phyloP scores from a whole-genome alignment of 2,888 invertebrate genomes.

The Mycogona germanica region DNA sequence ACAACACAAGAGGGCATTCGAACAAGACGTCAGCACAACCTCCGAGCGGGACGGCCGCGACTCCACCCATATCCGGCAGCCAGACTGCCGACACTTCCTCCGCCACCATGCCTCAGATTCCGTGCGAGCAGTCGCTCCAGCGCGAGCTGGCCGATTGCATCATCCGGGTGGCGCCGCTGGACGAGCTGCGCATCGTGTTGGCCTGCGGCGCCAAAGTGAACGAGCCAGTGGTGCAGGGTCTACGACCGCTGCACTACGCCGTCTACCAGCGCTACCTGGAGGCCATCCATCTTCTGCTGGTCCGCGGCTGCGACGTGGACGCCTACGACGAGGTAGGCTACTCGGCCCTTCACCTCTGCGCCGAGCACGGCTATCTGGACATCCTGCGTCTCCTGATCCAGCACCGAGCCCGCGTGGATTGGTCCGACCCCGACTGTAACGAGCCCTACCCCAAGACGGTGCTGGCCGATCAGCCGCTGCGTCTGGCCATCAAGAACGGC shows the following conservation, averaged over 20 bases:
- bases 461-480: slow-evolving; percentile 62
- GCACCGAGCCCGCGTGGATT: slow-evolving; percentile 61
- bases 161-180: slow-evolving; percentile 70
- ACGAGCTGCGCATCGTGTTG: slow-evolving; percentile 71
- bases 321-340: slow-evolving; percentile 82
- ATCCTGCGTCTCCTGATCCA: slow-evolving; percentile 49
- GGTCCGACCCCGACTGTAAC: slow-evolving; percentile 41
- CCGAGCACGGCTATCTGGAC: slow-evolving; percentile 34
- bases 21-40: too few relatives aligned
- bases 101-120: slow-evolving; percentile 23
- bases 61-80: too few relatives aligned
- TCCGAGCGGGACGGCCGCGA: too few relatives aligned
- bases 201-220: slow-evolving; percentile 73
- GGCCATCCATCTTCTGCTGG: slow-evolving; percentile 64
- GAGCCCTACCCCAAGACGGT: slow-evolving; percentile 30
- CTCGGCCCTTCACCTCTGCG: slow-evolving; percentile 69
- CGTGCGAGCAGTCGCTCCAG: slow-evolving; percentile 42
- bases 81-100: too few relatives aligned
- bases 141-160: slow-evolving; percentile 81
- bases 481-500: slow-evolving; percentile 74
- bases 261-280: slow-evolving; percentile 68
- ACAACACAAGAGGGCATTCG: too few relatives aligned
- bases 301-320: slow-evolving; percentile 67
- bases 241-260: slow-evolving; percentile 82
- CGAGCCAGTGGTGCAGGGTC: slow-evolving; percentile 70